phyloP scores from a whole-genome alignment of 2,113 vertebrate genomes.

The Miniopterus natalensis region DNA sequence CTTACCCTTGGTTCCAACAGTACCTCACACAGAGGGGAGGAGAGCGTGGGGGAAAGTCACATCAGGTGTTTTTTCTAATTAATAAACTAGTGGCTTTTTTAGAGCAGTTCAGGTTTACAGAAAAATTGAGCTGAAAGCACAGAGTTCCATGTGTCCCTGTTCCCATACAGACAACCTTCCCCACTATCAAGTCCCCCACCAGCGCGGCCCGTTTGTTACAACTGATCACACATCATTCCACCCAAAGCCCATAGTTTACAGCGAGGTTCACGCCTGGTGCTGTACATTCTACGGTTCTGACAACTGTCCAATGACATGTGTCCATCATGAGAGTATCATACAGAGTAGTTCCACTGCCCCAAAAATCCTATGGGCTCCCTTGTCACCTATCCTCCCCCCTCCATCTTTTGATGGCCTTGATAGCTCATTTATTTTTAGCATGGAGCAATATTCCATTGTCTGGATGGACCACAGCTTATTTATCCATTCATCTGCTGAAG shows the following conservation, averaged over 20 bases:
- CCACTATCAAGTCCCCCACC: background rate
- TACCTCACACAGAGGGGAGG: background rate
- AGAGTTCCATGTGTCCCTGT: background rate
- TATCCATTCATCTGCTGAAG: background rate
- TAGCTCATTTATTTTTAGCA: background rate
- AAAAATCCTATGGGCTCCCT: background rate
- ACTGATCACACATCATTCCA: background rate
- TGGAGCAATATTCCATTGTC: background rate
- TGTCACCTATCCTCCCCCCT: background rate
- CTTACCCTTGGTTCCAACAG: background rate
- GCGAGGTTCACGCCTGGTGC: no score
- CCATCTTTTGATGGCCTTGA: background rate
- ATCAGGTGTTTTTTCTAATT: background rate
- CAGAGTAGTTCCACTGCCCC: background rate
- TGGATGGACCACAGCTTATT: background rate
- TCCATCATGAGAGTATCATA: background rate
- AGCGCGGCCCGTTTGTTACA: background rate
- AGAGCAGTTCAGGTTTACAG: background rate
- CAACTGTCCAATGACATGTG: background rate
- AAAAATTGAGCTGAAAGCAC: background rate
- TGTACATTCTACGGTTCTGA: background rate
- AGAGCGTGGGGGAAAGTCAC: background rate
- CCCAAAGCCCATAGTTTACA: background rate
- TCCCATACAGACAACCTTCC: background rate
- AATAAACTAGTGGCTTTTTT: background rate